Percentiles rank a stretch among this genome's conserved stretches.
Evolutionary conservation across 2,797 vertebrate species (phyloP).

Genomic region (Halcyon chelicuti): DNA sequence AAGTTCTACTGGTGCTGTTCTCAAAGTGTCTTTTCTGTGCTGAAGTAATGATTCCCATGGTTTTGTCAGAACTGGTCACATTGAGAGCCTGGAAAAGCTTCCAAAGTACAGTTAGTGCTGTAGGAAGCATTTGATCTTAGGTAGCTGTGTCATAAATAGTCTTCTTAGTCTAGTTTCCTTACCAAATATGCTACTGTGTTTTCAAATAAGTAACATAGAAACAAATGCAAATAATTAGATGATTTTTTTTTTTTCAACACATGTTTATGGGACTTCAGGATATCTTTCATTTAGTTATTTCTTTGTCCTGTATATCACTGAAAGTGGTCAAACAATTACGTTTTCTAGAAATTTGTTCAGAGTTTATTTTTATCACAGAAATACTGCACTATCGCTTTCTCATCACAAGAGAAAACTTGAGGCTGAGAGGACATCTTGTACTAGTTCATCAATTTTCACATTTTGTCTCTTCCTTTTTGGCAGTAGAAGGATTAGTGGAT

Average conservation of each 20-base stretch:
- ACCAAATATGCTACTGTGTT: not conserved
- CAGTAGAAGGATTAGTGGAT: not conserved
- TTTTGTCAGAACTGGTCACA: not conserved
- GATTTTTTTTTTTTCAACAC: fast-evolving
- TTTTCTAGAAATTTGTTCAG: not conserved
- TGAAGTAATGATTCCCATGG: not conserved
- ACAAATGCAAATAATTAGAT: not conserved
- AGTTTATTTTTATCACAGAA: not conserved
- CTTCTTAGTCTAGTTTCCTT: not conserved
- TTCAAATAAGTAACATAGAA: not conserved
- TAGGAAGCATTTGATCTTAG: not conserved
- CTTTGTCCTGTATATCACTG: not conserved
- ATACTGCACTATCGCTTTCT: not conserved
- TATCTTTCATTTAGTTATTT: not conserved
- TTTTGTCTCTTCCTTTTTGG: not conserved
- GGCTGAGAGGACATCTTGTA: not conserved
- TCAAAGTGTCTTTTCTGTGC: not conserved
- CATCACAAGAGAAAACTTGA: not conserved
- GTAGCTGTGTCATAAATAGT: not conserved
- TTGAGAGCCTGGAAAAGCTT: not conserved
- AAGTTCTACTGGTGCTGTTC: not conserved
- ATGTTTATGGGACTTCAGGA: not conserved
- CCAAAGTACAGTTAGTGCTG: not conserved
- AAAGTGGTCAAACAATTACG: not conserved
- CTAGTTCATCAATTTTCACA: not conserved